A percentile compares a stretch with the other conserved stretches of the same genome.
Evolutionary conservation across 2,888 invertebrate species (phyloP).

Genomic region (Acleris literana): DNA sequence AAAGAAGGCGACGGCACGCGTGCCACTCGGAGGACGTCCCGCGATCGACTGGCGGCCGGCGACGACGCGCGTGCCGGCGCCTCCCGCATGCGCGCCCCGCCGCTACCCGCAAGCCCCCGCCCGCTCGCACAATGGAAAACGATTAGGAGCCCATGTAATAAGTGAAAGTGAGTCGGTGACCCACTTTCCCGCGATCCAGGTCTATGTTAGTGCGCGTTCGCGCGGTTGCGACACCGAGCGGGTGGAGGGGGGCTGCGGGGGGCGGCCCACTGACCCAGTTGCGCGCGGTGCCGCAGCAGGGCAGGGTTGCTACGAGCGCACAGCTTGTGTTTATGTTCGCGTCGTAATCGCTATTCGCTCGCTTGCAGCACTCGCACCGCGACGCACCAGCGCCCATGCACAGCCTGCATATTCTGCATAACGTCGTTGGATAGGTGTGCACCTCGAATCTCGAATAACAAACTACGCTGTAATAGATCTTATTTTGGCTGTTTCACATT

Average conservation of each 20-base stretch:
- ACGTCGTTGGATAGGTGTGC: not conserved
- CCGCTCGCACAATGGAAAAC: slow-evolving; percentile 87
- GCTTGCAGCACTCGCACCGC: slow-evolving; percentile 39
- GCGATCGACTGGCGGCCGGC: slow-evolving; percentile 82
- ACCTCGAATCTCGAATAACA: too few relatives aligned
- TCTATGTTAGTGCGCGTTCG: slow-evolving; percentile 91
- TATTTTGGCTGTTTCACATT: too few relatives aligned
- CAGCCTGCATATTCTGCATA: slow-evolving; percentile 8
- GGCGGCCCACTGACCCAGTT: slow-evolving; percentile 94
- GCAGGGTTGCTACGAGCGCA: slow-evolving; percentile 80
- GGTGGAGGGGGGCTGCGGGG: slow-evolving; percentile 79
- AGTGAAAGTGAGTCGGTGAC: slow-evolving; percentile 95
- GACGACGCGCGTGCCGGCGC: slow-evolving; percentile 80
- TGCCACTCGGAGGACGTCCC: slow-evolving; percentile 70
- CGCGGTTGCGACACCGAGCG: slow-evolving; percentile 80
- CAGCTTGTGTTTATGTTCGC: slow-evolving; percentile 77
- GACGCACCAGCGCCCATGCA: slow-evolving; percentile 39
- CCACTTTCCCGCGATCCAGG: slow-evolving; percentile 96
- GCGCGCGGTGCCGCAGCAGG: slow-evolving; percentile 85
- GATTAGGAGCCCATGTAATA: slow-evolving; percentile 91
- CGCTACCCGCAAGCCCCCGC: slow-evolving; percentile 77
- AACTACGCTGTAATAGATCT: too few relatives aligned
- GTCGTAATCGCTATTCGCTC: slow-evolving; percentile 58
- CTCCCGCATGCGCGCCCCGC: slow-evolving; percentile 81
- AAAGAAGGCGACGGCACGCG: slow-evolving; percentile 61